Evolutionary conservation across 2,113 vertebrate species (phyloP), one percentile per base, ranked within the genome.

Genomic region (Gallinago undulata): DNA sequence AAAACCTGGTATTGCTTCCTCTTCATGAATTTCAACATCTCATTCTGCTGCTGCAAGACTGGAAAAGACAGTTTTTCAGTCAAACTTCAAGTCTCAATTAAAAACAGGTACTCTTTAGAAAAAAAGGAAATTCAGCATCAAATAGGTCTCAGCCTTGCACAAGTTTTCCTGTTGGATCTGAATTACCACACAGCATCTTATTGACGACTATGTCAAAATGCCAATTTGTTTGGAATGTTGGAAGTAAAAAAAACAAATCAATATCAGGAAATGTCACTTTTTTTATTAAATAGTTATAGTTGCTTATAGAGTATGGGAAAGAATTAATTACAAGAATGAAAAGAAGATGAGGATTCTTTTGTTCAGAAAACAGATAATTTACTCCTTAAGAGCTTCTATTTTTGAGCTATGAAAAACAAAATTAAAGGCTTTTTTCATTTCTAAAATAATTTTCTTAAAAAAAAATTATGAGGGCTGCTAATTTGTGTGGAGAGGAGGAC

Each of bases 401-500:
- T 16, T 74, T 64, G 2, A 81, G 15, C 5, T 37, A 48, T 11
- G 25, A 13, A 53, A 9, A 18, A 53, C 47, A 53, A 10, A 13
- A 53, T 13, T 13, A 37, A 3, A 60, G 2, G 4, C 0, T 70
- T 70, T 8, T 91, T 86, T 60, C 0, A 47, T 51, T 85, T 50
- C 28, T 18, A 51, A 78, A 78, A 76, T 45, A 67, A 39, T 28
- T 70, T 56, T 0, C 5, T 70, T 70, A 33, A 50, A 69, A 56
- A 2, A 78, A 78, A 84, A 74, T 45, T 23, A 17, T 53, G 24
- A 57, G 18, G 53, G 3, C 11, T 18, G 6, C 4, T 64, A 39
- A 48, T 48, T 9, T 39, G 18, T 33, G 22, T 2, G 9, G 3
- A 60, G 12, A 45, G 3, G 0, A 14, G 2, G 2, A 55, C 6